Base-by-base conservation (phyloP, 1,140 invertebrate genomes). In the Catajapyx aquilonaris region DNA sequence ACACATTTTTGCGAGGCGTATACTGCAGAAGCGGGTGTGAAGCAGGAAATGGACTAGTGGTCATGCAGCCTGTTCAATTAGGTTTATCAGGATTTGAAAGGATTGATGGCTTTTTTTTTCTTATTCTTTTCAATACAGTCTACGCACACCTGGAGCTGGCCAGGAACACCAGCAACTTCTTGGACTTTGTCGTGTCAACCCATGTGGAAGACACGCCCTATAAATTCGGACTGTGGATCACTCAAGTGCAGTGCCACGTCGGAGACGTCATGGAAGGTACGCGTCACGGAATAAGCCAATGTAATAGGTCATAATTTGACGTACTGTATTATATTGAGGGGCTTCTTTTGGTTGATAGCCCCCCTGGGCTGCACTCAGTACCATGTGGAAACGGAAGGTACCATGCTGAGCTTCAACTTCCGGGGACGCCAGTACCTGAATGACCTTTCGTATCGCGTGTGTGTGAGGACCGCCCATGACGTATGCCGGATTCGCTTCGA, bases 331-430 rank as follows among this genome's bases (percentile, higher is more conserved):
- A n/a, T n/a, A n/a, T n/a, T n/a, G n/a, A n/a, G n/a, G n/a, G n/a
- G n/a, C n/a, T n/a, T n/a, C n/a, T n/a, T n/a, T n/a, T n/a, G n/a
- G n/a, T n/a, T n/a, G n/a, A 19, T 38, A 52, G 51, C 50, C 31
- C 51, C 51, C 4, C 42, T 44, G 28, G 51, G 51, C 13, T 53
- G 51, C 32, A 48, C 48, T 15, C 51, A 53, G 41, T 53, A 48
- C 38, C 52, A 40, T 38, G 34, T 48, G 19, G 41, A 42, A 0
- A 42, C 43, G 19, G 34, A 35, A 17, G 51, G 50, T 0, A 38
- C 43, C 2, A 43, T 53, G 11, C 49, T 49, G 38, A 51, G 47
- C 11, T 53, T 51, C 38, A 53, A 53, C 37, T 52, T 39, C 39
- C 49, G 49, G 22, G 50, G 50, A 5, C 40, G 34, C 11, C 39